These are phyloP conservation scores for Scaptomyza parva DNA, from an alignment of 2,888 invertebrate genomes.

Conservation along the genomic window DNA sequence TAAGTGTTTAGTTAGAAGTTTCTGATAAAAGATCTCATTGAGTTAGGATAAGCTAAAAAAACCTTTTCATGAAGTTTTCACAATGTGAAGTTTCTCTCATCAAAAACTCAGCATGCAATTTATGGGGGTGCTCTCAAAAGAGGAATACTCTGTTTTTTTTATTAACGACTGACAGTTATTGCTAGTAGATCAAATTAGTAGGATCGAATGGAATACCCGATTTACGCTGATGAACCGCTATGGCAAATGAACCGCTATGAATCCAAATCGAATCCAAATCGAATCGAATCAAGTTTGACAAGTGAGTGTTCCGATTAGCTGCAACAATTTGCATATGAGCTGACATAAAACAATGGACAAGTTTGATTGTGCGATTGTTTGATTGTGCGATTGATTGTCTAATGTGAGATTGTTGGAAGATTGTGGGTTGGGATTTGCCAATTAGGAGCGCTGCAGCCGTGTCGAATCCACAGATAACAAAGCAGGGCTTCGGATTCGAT, in stretches of 20 bases:
- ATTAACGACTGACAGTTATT: constrained; percentile 35
- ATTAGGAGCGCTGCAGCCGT: constrained; percentile 70
- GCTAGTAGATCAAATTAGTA: constrained; percentile 20
- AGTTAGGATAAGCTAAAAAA: no score
- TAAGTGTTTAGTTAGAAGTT: no score
- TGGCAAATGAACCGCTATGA: constrained; percentile 35
- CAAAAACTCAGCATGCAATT: not conserved
- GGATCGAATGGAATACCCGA: not conserved
- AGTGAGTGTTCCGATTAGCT: constrained; percentile 50
- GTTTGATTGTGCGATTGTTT: constrained; percentile 49
- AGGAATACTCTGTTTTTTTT: constrained; percentile 3
- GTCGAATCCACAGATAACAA: constrained; percentile 58
- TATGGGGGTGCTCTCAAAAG: not conserved
- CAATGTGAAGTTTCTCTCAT: no score
- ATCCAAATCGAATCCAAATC: constrained; percentile 58
- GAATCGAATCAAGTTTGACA: constrained; percentile 67
- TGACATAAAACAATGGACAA: constrained; percentile 51
- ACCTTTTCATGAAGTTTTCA: no score
- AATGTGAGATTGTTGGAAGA: constrained; percentile 6
- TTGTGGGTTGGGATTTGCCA: constrained; percentile 46
- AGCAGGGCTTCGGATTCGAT: constrained; percentile 52
- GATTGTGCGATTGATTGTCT: constrained; percentile 3
- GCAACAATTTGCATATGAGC: constrained; percentile 58
- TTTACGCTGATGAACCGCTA: constrained; percentile 46
- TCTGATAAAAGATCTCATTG: no score